Evolutionary conservation across 2,888 invertebrate genomes (phyloP), one percentile per base, ranked within the genome.

Genomic region (Lobophora halterata): DNA sequence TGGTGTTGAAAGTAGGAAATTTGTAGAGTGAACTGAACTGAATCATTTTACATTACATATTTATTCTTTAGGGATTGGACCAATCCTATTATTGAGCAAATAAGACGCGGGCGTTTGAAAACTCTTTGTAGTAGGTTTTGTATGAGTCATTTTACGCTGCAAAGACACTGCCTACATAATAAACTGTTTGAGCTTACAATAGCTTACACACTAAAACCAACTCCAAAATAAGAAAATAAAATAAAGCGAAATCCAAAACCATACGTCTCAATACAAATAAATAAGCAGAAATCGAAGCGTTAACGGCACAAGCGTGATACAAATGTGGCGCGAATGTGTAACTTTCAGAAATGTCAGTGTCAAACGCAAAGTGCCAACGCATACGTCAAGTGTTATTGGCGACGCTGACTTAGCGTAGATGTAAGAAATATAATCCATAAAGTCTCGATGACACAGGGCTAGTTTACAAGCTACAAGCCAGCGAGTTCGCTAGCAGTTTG

Each of bases 261-360:
- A 28, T 21, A 29, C 14, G n/a, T 21, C 37, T 40, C 47, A 49
- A 34, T 29, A 42, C 35, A 52, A 16, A 31, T 31, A 40, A 38
- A 49, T 45, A 58, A 43, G 39, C 49, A 46, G 42, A 27, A 40
- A 35, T 33, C 6, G 6, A 61, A 66, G 63, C 61, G 42, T 37
- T 39, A 60, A 33, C 55, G 51, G 69, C 66, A 61, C 60, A 70
- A 69, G 68, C 68, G 28, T 41, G 17, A 35, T 40, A 34, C 39
- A 37, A 37, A 38, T 36, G 37, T 34, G 38, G 24, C 37, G 21
- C 16, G 2, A 19, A 19, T 40, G 18, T 33, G 38, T 33, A 36
- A 16, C 30, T 40, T 28, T 36, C 27, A 41, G 26, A 41, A 31
- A 37, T 45, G 35, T 38, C 33, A 48, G 24, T 39, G 44, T 35